phyloP scores from a whole-genome alignment of 2,888 invertebrate species.

The Sinohyriopsis cumingii region DNA sequence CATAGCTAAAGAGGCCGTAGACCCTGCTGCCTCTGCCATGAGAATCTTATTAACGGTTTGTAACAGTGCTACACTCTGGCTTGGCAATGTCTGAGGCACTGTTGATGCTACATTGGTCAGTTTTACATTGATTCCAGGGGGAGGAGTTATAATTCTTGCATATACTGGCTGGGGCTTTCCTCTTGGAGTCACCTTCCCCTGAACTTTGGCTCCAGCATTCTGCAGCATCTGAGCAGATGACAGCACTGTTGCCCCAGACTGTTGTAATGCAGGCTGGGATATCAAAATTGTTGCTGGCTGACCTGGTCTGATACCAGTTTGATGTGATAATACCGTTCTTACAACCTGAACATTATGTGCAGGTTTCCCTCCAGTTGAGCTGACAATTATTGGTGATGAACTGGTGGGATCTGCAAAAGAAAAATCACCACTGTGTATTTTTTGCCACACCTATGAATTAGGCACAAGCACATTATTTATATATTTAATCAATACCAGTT shows the following conservation, averaged over 20 bases:
- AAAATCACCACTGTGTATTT: not conserved
- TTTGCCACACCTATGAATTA: not conserved
- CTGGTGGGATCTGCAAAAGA: slow-evolving; percentile 21
- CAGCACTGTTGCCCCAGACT: slow-evolving; percentile 43
- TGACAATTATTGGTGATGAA: slow-evolving; percentile 31
- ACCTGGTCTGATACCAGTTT: slow-evolving; percentile 64
- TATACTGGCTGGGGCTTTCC: slow-evolving; percentile 65
- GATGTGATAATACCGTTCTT: slow-evolving; percentile 67
- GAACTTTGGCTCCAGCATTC: slow-evolving; percentile 33
- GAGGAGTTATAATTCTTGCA: slow-evolving; percentile 68
- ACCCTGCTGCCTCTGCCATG: not conserved
- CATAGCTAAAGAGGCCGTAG: too few relatives aligned
- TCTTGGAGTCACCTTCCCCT: slow-evolving; percentile 52
- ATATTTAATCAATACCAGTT: not conserved
- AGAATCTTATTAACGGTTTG: slow-evolving; percentile 48
- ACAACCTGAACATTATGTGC: slow-evolving; percentile 66
- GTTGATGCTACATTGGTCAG: slow-evolving; percentile 11
- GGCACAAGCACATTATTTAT: too few relatives aligned
- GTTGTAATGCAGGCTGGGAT: slow-evolving; percentile 62
- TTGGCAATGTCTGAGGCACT: slow-evolving; percentile 13
- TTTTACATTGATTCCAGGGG: slow-evolving; percentile 55
- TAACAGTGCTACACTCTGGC: slow-evolving; percentile 28
- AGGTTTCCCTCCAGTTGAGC: slow-evolving; percentile 48
- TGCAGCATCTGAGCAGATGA: slow-evolving; percentile 54
- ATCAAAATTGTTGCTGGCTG: slow-evolving; percentile 66